phyloP scores from a whole-genome alignment of 2,113 vertebrate genomes.

The Bufo bufo region DNA sequence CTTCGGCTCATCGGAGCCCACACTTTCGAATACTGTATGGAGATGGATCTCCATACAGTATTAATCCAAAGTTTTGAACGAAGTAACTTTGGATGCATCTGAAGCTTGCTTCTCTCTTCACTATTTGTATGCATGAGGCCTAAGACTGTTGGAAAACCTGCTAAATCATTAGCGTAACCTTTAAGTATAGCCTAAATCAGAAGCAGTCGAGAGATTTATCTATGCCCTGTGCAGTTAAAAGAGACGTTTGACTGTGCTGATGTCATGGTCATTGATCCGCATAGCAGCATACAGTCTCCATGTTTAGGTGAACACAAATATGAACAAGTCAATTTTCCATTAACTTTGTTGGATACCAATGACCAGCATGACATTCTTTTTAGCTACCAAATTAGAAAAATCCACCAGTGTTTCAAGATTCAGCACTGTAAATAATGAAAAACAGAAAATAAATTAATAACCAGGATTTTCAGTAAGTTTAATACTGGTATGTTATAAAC shows the following conservation, averaged over 20 bases:
- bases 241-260: background rate
- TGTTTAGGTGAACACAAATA: background rate
- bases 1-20: too few relatives aligned
- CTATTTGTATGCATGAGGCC: too few relatives aligned
- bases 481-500: background rate
- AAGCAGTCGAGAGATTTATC: too few relatives aligned
- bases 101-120: too few relatives aligned
- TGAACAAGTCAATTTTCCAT: background rate
- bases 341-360: background rate
- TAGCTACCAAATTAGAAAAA: background rate
- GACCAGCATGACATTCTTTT: background rate
- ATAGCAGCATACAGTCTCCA: constrained; percentile 1
- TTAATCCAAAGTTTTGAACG: too few relatives aligned
- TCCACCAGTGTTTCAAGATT: background rate
- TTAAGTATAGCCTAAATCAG: too few relatives aligned
- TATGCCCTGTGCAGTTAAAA: background rate
- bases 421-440: background rate
- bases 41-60: too few relatives aligned
- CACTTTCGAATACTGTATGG: too few relatives aligned
- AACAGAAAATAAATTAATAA: background rate
- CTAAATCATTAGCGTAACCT: too few relatives aligned
- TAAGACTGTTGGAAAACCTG: too few relatives aligned
- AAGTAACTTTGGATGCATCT: too few relatives aligned
- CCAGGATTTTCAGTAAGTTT: background rate
- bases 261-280: background rate